These are phyloP conservation scores for Hydropotes inermis DNA, from an alignment of 2,113 vertebrate genomes.

Conservation along the genomic window DNA sequence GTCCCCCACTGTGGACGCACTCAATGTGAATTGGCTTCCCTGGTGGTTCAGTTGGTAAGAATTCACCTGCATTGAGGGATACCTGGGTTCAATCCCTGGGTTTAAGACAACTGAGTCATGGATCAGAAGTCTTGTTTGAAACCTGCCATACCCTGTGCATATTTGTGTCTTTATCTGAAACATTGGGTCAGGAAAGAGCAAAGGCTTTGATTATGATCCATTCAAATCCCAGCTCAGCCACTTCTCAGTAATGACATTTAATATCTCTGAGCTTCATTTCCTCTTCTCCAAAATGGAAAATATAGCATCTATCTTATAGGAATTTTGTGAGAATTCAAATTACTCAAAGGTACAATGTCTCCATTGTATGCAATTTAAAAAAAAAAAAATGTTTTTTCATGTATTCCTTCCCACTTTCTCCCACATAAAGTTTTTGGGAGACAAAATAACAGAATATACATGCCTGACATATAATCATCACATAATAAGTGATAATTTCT, in stretches of 20 bases:
- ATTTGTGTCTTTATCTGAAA: not conserved
- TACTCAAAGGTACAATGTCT: not conserved
- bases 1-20: not conserved
- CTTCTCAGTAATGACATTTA: not conserved
- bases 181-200: not conserved
- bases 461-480: not conserved
- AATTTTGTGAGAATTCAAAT: not conserved
- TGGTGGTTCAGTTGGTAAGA: not conserved
- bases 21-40: not conserved
- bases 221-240: not conserved
- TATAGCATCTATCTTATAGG: not conserved
- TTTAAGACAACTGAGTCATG: not conserved
- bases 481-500: not conserved
- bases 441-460: not conserved
- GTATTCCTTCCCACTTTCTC: not conserved
- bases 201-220: not conserved
- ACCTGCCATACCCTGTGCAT: not conserved
- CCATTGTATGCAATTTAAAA: not conserved
- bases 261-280: not conserved
- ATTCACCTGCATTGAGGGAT: not conserved
- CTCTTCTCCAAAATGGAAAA: not conserved
- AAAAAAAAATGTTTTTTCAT: not conserved
- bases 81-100: not conserved
- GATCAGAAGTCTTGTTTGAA: not conserved
- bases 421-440: not conserved